A percentile compares a stretch with the other conserved stretches of the same genome.
Evolutionary conservation across 2,797 vertebrate genomes (phyloP).

Genomic region (Macropus fuliginosus): DNA sequence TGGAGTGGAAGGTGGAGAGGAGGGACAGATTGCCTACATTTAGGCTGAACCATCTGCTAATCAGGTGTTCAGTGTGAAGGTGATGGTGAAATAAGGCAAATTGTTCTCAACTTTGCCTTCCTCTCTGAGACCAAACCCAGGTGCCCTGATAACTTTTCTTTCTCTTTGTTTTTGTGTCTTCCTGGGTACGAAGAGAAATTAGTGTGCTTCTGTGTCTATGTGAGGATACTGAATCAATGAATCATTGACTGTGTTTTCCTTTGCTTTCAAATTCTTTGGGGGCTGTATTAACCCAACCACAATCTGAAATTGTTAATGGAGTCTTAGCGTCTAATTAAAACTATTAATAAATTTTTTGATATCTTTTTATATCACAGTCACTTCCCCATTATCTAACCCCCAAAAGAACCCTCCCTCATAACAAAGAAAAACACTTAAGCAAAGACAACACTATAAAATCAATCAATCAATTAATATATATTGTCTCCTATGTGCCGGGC

Average conservation of each 20-base stretch:
- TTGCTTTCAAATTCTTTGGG: background rate
- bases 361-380: background rate
- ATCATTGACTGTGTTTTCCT: background rate
- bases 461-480: background rate
- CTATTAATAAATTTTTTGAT: background rate
- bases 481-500: background rate
- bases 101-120: conserved; percentile 37
- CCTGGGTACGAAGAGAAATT: background rate
- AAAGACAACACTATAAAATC: background rate
- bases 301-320: background rate
- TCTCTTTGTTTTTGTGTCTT: background rate
- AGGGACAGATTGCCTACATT: background rate
- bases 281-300: background rate
- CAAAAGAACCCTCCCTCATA: background rate
- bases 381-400: background rate
- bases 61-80: background rate
- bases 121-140: conserved; percentile 6
- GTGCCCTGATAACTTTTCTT: background rate
- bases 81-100: conserved; percentile 20
- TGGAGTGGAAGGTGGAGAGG: conserved; percentile 40
- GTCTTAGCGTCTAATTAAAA: background rate
- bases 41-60: conserved; percentile 27
- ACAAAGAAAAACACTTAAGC: background rate
- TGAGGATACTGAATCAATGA: background rate
- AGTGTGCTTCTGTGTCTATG: background rate